phyloP scores from a whole-genome alignment of 2,113 vertebrate species.

The Upupa epops region DNA sequence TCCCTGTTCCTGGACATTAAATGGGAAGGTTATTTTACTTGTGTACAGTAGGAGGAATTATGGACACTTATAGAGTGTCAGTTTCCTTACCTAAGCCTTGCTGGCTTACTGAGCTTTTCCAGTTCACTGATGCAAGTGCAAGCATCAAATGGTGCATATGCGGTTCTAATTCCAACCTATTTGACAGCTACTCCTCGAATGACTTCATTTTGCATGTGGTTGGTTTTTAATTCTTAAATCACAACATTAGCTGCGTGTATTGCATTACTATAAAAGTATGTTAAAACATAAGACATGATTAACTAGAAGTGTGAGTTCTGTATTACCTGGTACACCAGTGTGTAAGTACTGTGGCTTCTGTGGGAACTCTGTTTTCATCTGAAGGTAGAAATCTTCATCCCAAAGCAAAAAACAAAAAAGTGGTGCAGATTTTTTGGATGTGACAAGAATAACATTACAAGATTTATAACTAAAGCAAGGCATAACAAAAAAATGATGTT shows the following conservation, averaged over 20 bases:
- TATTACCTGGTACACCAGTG: not conserved
- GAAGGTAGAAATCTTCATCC: slow-evolving; percentile 46
- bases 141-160: not conserved
- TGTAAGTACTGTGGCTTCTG: not conserved
- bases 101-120: slow-evolving; percentile 28
- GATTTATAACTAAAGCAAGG: slow-evolving; percentile 12
- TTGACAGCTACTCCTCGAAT: slow-evolving; percentile 60
- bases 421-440: slow-evolving; percentile 27
- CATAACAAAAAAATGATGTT: slow-evolving; percentile 39
- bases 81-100: not conserved
- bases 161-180: slow-evolving; percentile 38
- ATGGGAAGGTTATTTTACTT: not conserved
- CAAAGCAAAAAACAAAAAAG: not conserved
- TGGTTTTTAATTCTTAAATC: slow-evolving; percentile 79
- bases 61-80: not conserved
- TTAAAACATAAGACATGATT: slow-evolving; percentile 28
- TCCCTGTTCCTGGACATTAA: not conserved
- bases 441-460: slow-evolving; percentile 23
- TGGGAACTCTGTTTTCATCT: slow-evolving; percentile 11
- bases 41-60: not conserved
- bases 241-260: slow-evolving; percentile 63
- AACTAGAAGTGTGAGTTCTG: not conserved
- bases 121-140: slow-evolving; percentile 49
- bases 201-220: slow-evolving; percentile 67
- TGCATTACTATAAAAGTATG: slow-evolving; percentile 18